These are phyloP conservation scores for Callyntrura guangdongensis DNA, from an alignment of 2,888 invertebrate genomes.

Conservation along the genomic window DNA sequence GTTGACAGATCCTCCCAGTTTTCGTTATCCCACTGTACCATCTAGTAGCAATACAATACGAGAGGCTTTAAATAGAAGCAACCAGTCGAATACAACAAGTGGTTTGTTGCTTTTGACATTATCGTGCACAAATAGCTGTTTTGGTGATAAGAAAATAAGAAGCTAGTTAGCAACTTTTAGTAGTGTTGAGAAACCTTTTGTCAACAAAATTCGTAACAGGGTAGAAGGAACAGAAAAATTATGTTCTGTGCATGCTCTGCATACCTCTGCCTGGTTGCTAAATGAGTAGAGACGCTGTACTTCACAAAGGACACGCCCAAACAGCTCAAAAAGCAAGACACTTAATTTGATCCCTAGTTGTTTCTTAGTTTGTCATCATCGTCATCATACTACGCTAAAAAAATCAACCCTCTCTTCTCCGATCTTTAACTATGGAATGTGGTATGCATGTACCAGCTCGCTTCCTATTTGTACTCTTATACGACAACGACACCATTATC, in stretches of 20 bases:
- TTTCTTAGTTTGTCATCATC: constrained; percentile 16
- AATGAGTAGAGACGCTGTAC: not conserved
- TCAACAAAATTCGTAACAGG: constrained; percentile 4
- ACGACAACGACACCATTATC: constrained; percentile 21
- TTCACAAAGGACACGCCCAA: constrained; percentile 47
- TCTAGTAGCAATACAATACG: constrained; percentile 1
- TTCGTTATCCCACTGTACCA: not conserved
- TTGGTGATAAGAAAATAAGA: constrained; percentile 20
- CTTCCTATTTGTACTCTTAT: constrained; percentile 30
- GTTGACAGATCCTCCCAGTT: constrained; percentile 39
- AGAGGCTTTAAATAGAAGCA: constrained; percentile 2
- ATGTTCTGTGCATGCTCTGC: not conserved
- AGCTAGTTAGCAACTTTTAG: not conserved
- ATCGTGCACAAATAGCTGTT: constrained; percentile 18
- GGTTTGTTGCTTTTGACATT: not conserved
- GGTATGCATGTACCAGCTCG: not conserved
- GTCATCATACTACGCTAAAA: not conserved
- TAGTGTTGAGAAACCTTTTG: constrained; percentile 8
- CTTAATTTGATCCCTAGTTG: constrained; percentile 18
- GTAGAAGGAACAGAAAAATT: not conserved
- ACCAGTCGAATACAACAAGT: constrained; percentile 13
- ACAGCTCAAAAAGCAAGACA: constrained; percentile 11
- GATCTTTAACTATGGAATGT: not conserved
- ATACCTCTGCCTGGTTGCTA: not conserved
- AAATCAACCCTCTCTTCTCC: not conserved